Evolutionary conservation across 2,113 vertebrate species (phyloP).

Genomic region (Pollachius pollachius): DNA sequence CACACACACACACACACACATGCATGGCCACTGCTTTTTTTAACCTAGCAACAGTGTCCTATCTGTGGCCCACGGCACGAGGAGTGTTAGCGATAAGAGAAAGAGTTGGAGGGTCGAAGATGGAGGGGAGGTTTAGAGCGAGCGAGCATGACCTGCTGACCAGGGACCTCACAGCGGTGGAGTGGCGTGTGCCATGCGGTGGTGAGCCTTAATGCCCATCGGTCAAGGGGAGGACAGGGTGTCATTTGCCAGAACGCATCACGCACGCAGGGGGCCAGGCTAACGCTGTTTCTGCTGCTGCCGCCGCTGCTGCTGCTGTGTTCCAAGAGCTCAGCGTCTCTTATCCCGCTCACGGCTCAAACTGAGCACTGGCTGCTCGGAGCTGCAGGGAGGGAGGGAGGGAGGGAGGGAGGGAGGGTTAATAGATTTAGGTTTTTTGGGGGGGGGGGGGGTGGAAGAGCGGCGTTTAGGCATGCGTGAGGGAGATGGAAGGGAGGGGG

Average conservation of each 20-base stretch:
- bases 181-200: slow-evolving; percentile 17
- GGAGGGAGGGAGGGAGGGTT: slow-evolving; percentile 9
- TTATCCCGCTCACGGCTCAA: slow-evolving; percentile 36
- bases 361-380: slow-evolving; percentile 14
- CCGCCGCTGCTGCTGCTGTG: slow-evolving; percentile 21
- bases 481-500: not conserved
- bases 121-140: slow-evolving; percentile 6
- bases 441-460: not conserved
- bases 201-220: slow-evolving; percentile 13
- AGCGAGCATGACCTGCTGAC: slow-evolving; percentile 35
- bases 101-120: not conserved
- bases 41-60: slow-evolving; percentile 24
- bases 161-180: not conserved
- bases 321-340: slow-evolving; percentile 25
- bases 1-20: too few species aligned
- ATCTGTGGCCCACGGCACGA: slow-evolving; percentile 2
- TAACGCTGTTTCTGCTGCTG: not conserved
- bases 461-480: not conserved
- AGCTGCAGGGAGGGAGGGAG: slow-evolving; percentile 7
- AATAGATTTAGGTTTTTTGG: not conserved
- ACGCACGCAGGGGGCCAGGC: not conserved
- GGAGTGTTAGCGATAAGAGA: too few species aligned
- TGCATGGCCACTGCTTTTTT: slow-evolving; percentile 12
- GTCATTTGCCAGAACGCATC: too few species aligned
- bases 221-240: not conserved